Percentiles rank a stretch among this genome's conserved stretches.
These are phyloP conservation scores for Tortricodes alternella DNA, from an alignment of 2,888 invertebrate genomes.

Conservation along the genomic window DNA sequence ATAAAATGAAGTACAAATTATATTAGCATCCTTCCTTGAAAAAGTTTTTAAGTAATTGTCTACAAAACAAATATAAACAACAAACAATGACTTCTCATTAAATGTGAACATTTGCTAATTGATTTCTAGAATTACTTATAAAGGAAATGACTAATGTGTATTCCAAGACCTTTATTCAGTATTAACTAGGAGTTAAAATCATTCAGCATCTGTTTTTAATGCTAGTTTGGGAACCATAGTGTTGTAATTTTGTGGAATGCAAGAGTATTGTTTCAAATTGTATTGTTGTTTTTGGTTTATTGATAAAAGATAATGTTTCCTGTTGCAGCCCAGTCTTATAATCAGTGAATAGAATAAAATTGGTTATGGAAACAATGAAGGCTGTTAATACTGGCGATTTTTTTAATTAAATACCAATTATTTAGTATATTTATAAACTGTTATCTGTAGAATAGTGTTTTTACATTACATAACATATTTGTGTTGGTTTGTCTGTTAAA, in stretches of 20 bases:
- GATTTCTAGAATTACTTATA: slow-evolving; percentile 41
- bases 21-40: no score
- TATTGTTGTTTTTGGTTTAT: slow-evolving; percentile 10
- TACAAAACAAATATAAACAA: slow-evolving; percentile 33
- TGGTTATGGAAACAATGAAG: no score
- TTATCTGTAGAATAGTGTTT: no score
- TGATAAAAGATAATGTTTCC: slow-evolving; percentile 2
- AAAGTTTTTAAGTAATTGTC: slow-evolving; percentile 21
- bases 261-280: slow-evolving; percentile 15
- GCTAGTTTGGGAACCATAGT: slow-evolving; percentile 2
- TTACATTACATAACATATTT: no score
- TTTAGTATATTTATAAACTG: no score
- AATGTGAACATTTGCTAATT: slow-evolving; percentile 44
- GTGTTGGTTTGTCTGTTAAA: no score
- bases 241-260: slow-evolving; percentile 7
- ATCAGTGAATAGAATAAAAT: not conserved
- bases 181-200: not conserved
- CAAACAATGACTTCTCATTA: slow-evolving; percentile 7
- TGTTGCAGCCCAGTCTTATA: not conserved
- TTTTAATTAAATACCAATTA: no score
- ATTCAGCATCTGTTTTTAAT: not conserved
- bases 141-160: slow-evolving; percentile 7
- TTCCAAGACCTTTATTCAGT: not conserved
- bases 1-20: slow-evolving; percentile 7
- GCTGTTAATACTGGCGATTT: no score